Percentiles rank a stretch among this genome's conserved stretches.
Conservation (phyloP, 2,888 invertebrate species). For the Megalurothrips usitatus region DNA sequence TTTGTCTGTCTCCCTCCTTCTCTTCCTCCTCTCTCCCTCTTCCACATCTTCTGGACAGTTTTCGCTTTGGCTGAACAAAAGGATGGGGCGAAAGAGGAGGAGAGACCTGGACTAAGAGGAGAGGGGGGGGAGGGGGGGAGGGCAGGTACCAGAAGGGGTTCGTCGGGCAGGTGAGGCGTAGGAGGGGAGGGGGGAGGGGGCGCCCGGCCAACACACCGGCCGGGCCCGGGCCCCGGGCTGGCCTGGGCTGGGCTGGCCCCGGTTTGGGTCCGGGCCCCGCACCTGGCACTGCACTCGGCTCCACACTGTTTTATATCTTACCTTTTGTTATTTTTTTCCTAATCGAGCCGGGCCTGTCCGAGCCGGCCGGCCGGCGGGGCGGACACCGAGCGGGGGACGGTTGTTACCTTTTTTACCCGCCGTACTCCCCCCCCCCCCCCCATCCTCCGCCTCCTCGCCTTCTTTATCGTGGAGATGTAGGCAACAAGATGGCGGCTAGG, state of each 20-base stretch:
- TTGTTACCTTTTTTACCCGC: background rate
- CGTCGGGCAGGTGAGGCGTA: background rate
- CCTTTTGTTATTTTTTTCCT: conserved; percentile 12
- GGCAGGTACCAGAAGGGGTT: background rate
- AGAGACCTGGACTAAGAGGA: background rate
- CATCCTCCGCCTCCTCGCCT: background rate
- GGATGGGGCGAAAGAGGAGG: conserved; percentile 5
- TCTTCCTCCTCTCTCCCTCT: background rate
- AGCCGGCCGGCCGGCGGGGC: background rate
- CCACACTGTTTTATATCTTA: conserved; percentile 19
- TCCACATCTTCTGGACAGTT: background rate
- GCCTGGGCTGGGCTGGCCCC: background rate
- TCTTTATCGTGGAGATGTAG: background rate
- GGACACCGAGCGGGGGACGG: background rate
- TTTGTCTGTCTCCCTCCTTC: background rate
- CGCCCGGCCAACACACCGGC: background rate
- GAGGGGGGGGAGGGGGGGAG: background rate
- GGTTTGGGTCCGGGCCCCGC: background rate
- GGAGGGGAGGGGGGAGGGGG: background rate
- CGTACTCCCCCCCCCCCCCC: no score
- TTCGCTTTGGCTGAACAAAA: background rate
- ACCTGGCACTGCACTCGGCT: conserved; percentile 2
- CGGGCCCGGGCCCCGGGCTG: background rate
- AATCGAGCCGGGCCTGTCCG: background rate
- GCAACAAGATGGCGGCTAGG: background rate